Conservation (phyloP, 2,797 vertebrate genomes). For the Tenualosa thibaudeaui region DNA sequence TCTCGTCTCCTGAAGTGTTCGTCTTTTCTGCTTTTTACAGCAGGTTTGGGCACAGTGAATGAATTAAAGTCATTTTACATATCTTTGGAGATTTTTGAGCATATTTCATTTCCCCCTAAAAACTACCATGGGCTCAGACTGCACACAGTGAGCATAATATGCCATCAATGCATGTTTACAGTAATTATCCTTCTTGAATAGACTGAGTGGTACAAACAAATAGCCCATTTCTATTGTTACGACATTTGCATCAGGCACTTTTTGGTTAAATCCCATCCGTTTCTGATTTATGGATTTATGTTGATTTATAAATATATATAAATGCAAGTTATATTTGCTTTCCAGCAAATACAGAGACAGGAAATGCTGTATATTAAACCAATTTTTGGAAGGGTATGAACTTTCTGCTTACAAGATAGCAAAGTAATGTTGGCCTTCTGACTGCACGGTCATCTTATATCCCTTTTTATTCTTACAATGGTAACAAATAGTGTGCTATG, state of each 20-base stretch:
- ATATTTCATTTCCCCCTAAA: too few species aligned
- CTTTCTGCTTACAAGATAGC: too few species aligned
- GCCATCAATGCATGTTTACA: not conserved
- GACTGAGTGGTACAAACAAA: not conserved
- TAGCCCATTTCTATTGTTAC: not conserved
- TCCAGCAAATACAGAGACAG: not conserved
- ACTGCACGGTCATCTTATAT: too few species aligned
- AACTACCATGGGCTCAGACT: too few species aligned
- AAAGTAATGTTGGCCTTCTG: too few species aligned
- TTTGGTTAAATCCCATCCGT: not conserved
- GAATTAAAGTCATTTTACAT: not conserved
- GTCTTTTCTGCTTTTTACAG: not conserved
- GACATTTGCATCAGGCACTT: not conserved
- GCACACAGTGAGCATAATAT: not conserved
- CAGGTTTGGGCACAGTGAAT: not conserved
- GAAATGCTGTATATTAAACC: too few species aligned
- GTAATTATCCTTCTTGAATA: not conserved
- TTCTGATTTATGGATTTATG: not conserved
- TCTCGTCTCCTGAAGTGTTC: not conserved
- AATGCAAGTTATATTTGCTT: not conserved
- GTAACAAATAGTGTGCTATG: too few species aligned
- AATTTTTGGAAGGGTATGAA: too few species aligned
- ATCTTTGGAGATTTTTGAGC: not conserved
- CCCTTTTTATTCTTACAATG: too few species aligned
- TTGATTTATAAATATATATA: not conserved